These are phyloP conservation scores for Poecilia velifera DNA, from an alignment of 2,797 vertebrate species.

Conservation along the genomic window DNA sequence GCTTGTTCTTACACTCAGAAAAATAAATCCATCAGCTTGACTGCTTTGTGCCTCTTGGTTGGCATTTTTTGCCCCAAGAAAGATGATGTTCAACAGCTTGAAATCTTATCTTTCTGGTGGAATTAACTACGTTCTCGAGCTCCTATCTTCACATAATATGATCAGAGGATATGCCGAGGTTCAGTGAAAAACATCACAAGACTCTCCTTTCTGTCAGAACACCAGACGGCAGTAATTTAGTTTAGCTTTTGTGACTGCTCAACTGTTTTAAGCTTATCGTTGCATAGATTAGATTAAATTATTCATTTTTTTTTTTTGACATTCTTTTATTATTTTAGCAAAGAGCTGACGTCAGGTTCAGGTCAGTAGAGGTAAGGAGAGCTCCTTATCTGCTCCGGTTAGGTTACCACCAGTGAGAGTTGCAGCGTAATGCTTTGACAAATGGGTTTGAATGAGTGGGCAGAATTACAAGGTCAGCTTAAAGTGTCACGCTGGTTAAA, in stretches of 20 bases:
- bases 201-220: constrained; percentile 14
- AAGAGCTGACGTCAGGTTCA: constrained; percentile 38
- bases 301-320: too few species aligned
- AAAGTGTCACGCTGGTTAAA: background rate
- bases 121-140: background rate
- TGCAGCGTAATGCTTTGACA: constrained; percentile 31
- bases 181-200: constrained; percentile 53
- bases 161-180: constrained; percentile 9
- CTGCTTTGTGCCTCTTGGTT: background rate
- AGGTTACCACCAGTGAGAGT: background rate
- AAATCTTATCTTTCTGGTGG: background rate
- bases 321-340: background rate
- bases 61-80: background rate
- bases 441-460: constrained; percentile 2
- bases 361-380: constrained; percentile 27
- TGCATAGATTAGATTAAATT: constrained; percentile 17
- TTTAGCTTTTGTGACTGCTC: background rate
- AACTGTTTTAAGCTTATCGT: constrained; percentile 10
- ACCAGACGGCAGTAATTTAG: background rate
- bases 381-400: constrained; percentile 38
- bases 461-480: background rate
- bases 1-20: constrained; percentile 1
- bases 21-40: constrained; percentile 17
- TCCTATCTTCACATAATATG: background rate
- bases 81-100: background rate